Base-by-base conservation (phyloP, 2,888 invertebrate genomes). In the Euspilapteryx auroguttella region DNA sequence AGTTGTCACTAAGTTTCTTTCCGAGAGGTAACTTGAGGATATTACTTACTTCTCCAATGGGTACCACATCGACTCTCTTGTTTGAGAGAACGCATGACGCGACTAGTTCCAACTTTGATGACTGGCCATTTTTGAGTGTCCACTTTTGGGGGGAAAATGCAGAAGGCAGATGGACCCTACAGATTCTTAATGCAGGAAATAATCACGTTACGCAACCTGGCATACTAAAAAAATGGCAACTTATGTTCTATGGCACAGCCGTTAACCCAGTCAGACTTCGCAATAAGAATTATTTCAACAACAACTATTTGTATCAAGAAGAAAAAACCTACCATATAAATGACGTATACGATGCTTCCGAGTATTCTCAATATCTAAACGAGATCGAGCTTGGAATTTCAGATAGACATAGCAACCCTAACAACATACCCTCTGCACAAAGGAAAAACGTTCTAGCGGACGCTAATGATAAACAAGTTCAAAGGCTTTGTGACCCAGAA, bases 91-190 rank as follows among this genome's bases (percentile, higher is more conserved):
- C 94, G 3, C 80, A 92, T 35, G 96, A 96, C 63, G 88, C 90
- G 32, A 85, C 89, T 32, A 89, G 89, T 55, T 91, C 92, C 27
- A 94, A 93, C 53, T 98, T 98, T 63, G 93, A 94, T 59, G 94
- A 96, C 58, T 99, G 98, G 98, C 96, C 97, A 9, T 98, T 99
- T 80, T 81, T 99, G 45, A 94, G 95, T 50, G 96, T 98, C 11
- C 98, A 98, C 61, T 97, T 90, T 68, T 99, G 98, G 98, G 98
- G 98, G 13, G 92, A 91, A 62, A 90, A 86, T 45, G 87, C 89
- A 27, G 88, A 90, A 48, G 93, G 93, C 15, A 79, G 88, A 37
- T 94, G 93, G 94, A 89, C 86, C 12, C 65, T 94, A 35, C 88
- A 90, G 58, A 86, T 91, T 43, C 81, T 82, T 41, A 82, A 82